Evolutionary conservation across 2,888 invertebrate species (phyloP), one percentile per base, ranked within the genome.

Genomic region (Aplocera efformata): DNA sequence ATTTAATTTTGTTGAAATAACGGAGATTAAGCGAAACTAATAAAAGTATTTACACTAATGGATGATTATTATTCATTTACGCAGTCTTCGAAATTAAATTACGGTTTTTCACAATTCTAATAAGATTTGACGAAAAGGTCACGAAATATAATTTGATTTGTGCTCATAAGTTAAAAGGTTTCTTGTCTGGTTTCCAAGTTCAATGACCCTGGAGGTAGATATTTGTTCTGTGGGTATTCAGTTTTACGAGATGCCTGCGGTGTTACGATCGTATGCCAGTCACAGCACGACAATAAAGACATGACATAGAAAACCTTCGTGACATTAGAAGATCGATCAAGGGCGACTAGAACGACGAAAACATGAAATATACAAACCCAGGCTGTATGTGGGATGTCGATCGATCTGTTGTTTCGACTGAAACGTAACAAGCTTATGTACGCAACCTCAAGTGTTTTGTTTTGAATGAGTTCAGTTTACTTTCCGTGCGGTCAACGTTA

Each of bases 181-280:
- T 40, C 32, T 48, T 31, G 42, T 42, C 46, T 51, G 50, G 50
- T 50, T 48, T 28, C 27, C 22, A 44, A 52, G 57, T 57, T 53
- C 48, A 52, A 47, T 32, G 39, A 51, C 50, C 32, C 25, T 24
- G 11, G 9, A 24, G 11, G 26, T 6, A 22, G 10, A 17, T 31
- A 31, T 22, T 5, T 9, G 21, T 10, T 25, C 26, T 24, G 32
- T 28, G 17, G 29, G 30, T 29, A 42, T 33, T 7, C 36, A 34
- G 32, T 10, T 53, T 47, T 49, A 53, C 37, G 48, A 34, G 48
- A 57, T 56, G 50, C 46, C 38, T 31, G 51, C 48, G 31, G 46
- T 26, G 59, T 67, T 62, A 68, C 63, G 60, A 58, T 50, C 63
- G 51, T 57, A 59, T 58, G 65, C 50, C 52, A 64, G 52, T 62